Conservation (phyloP, 2,113 vertebrate genomes). For the crab-eating macaque (Macaca fascicularis) region DNA sequence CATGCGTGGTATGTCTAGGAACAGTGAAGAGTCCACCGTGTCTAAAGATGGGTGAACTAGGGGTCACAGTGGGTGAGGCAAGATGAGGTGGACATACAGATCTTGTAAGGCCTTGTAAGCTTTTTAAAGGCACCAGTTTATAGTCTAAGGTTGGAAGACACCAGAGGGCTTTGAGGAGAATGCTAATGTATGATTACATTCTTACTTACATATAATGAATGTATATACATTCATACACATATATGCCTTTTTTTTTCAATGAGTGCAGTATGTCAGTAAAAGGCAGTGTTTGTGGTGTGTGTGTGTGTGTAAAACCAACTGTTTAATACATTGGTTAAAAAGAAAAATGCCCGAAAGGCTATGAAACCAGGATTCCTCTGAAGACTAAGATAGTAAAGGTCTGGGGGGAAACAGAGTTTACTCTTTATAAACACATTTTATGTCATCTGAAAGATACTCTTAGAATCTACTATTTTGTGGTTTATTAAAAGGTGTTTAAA, state of each 20-base stretch:
- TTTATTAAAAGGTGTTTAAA: neutral
- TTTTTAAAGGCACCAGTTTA: neutral
- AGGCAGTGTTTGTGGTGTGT: neutral
- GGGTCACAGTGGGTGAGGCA: neutral
- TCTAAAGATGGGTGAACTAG: neutral
- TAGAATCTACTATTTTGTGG: neutral
- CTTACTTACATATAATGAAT: too few relatives aligned
- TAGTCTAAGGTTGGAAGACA: neutral
- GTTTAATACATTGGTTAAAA: too few relatives aligned
- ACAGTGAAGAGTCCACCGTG: neutral
- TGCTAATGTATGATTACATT: neutral
- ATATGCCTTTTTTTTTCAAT: neutral
- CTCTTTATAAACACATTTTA: neutral
- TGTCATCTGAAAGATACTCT: neutral
- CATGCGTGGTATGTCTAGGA: neutral
- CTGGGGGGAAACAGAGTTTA: neutral
- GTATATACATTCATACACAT: too few relatives aligned
- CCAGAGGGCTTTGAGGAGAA: neutral
- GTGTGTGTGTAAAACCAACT: too few relatives aligned
- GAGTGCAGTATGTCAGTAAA: neutral
- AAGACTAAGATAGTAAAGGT: neutral
- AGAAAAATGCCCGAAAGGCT: neutral
- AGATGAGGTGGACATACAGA: neutral
- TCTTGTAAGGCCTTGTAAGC: neutral
- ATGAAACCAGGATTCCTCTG: neutral